A percentile compares a stretch with the other conserved stretches of the same genome.
Evolutionary conservation across 2,797 vertebrate genomes (phyloP).

Genomic region (Crypturellus tataupa): DNA sequence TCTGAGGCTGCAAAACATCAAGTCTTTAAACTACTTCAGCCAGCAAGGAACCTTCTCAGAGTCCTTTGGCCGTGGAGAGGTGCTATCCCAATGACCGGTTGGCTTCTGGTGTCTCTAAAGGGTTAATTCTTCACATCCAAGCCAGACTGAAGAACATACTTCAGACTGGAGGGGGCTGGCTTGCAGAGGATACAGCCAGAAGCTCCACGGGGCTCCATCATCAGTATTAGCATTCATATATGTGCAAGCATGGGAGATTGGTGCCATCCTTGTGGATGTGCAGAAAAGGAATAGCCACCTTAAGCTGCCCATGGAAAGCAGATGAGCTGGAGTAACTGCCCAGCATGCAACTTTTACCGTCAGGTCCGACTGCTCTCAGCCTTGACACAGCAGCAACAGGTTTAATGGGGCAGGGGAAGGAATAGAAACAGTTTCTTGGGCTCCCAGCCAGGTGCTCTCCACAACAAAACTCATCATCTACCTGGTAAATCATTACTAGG

Average conservation of each 20-base stretch:
- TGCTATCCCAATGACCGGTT: not conserved
- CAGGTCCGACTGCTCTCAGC: not conserved
- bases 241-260: not conserved
- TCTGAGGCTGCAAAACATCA: not conserved
- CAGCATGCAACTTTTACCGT: not conserved
- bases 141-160: not conserved
- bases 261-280: not conserved
- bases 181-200: not conserved
- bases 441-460: not conserved
- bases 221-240: not conserved
- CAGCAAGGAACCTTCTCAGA: not conserved
- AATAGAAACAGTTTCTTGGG: not conserved
- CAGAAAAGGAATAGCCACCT: not conserved
- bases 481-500: not conserved
- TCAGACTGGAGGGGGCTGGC: not conserved
- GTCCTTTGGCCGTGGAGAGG: not conserved
- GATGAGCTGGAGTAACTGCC: too few species aligned
- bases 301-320: not conserved
- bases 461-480: not conserved
- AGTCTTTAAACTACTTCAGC: conserved; percentile 17
- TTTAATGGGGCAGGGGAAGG: not conserved
- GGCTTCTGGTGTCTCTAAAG: not conserved
- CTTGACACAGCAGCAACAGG: not conserved
- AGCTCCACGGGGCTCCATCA: not conserved
- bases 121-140: not conserved